Percentiles rank a stretch among this genome's conserved stretches.
phyloP scores from a whole-genome alignment of 2,888 invertebrate genomes.

The Megastigmus dorsalis region DNA sequence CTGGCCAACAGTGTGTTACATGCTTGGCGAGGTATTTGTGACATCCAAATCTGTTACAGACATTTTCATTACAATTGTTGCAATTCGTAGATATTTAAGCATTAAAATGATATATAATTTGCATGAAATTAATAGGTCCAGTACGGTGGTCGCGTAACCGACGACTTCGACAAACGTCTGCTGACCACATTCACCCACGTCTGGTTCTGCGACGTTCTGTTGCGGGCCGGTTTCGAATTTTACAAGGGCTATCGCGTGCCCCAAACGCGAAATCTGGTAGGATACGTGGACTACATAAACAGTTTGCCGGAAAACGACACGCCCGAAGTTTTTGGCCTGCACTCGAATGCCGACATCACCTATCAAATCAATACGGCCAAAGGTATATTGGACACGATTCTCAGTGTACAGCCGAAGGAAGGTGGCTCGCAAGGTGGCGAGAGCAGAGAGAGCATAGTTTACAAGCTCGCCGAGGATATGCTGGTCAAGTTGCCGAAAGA shows the following conservation, averaged over 20 bases:
- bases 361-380: constrained; percentile 98
- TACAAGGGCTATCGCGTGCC: constrained; percentile 95
- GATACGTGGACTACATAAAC: constrained; percentile 91
- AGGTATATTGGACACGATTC: constrained; percentile 93
- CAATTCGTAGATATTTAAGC: too few relatives aligned
- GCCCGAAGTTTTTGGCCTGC: constrained; percentile 97
- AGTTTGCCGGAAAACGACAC: constrained; percentile 89
- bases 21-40: constrained; percentile 94
- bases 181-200: constrained; percentile 94
- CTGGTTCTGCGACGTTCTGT: constrained; percentile 94
- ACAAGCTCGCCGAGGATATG: constrained; percentile 95
- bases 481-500: constrained; percentile 88
- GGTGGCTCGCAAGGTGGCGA: constrained; percentile 93
- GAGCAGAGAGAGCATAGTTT: constrained; percentile 93
- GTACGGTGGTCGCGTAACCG: constrained; percentile 94
- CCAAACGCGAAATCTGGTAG: constrained; percentile 85
- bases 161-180: constrained; percentile 96
- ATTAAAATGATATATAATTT: too few relatives aligned
- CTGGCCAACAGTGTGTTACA: constrained; percentile 97
- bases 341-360: constrained; percentile 96
- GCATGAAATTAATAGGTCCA: constrained; percentile 77
- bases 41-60: too few relatives aligned
- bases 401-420: constrained; percentile 98
- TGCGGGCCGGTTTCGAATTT: constrained; percentile 93
- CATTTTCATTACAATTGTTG: too few relatives aligned